Evolutionary conservation across 2,888 invertebrate species (phyloP), one percentile per base, ranked within the genome.

Genomic region (Muscina levida): DNA sequence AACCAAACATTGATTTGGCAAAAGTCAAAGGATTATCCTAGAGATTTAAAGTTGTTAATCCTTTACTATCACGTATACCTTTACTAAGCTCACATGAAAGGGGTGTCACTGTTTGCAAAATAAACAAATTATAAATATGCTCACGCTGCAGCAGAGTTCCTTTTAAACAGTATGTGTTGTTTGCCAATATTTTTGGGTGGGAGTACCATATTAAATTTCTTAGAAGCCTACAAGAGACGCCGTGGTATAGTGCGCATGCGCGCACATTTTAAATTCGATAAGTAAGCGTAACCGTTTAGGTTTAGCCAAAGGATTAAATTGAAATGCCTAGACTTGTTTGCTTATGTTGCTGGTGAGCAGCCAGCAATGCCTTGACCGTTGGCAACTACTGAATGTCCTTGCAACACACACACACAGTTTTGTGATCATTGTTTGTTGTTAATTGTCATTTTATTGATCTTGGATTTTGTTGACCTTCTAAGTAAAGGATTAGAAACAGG

Each of bases 401-500:
- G 88, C 24, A 82, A 71, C 84, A n/a, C n/a, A n/a, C n/a, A n/a
- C n/a, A n/a, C n/a, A n/a, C n/a, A n/a, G 84, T 51, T 68, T 87
- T 87, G 85, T 87, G 86, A 87, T 87, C 87, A 87, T 87, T 87
- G 88, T 87, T 87, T 87, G 85, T 87, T 77, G 85, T 86, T 86
- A 85, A 87, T 87, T 87, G 87, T 86, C 86, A 87, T 87, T 87
- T 87, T 86, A 86, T 87, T 83, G 85, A 86, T 87, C 85, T 85
- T n/a, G 85, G 85, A 84, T 82, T 87, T 86, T 82, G 31, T 24
- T 37, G 39, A 15, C 19, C 42, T 53, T 56, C 71, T 59, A 72
- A 53, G 46, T 46, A 72, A 72, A 68, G 72, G 72, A 68, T 77
- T 77, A 46, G 15, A 39, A 42, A 44, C 39, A 48, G 51, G 66